A percentile compares a stretch with the other conserved stretches of the same genome.
These are phyloP conservation scores for Cuculus canorus DNA, from an alignment of 2,797 vertebrate species.

Conservation along the genomic window DNA sequence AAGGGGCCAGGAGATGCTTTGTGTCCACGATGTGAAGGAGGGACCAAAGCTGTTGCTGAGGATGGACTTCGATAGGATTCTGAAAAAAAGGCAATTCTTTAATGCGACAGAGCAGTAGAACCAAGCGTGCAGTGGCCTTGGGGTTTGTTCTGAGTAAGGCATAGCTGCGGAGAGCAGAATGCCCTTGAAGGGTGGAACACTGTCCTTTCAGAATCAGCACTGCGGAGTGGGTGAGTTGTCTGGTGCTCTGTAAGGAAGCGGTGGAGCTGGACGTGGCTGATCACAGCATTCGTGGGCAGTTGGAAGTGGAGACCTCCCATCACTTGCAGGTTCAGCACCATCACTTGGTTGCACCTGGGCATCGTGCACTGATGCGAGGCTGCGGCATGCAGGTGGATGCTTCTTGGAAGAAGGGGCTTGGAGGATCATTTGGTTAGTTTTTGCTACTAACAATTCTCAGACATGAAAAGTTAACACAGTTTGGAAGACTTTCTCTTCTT, in stretches of 20 bases:
- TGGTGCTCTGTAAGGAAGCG: neutral
- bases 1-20: neutral
- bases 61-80: accelerated
- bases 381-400: neutral
- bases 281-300: accelerated
- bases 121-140: neutral
- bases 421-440: slow-evolving; percentile 49
- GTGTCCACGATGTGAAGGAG: neutral
- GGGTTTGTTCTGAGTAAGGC: too few relatives aligned
- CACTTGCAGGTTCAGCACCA: accelerated
- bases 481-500: slow-evolving; percentile 61
- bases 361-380: neutral
- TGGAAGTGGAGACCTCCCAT: too few relatives aligned
- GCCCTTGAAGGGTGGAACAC: accelerated
- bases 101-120: accelerated
- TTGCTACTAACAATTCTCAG: slow-evolving; percentile 68
- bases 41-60: neutral
- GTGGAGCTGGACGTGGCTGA: accelerated
- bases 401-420: neutral
- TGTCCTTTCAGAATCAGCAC: accelerated
- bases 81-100: neutral
- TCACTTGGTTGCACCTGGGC: neutral
- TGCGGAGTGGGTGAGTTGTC: accelerated
- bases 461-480: slow-evolving; percentile 75
- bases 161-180: accelerated